Evolutionary conservation across 1,140 invertebrate species (phyloP), one percentile per base, ranked within the genome.

Genomic region (Aethina tumida): DNA sequence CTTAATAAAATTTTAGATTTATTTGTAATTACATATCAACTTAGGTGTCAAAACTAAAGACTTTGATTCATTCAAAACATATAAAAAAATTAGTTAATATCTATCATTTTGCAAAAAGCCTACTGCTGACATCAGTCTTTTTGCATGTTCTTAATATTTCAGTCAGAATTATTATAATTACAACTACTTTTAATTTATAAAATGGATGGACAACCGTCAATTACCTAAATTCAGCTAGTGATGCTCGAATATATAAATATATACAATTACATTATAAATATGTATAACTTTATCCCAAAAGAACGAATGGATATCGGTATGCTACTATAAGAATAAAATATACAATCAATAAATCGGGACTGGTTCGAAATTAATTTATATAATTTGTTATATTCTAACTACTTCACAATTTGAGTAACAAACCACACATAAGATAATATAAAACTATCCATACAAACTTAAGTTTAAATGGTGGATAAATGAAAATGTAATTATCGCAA

Each of bases 41-140:
- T n/a, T n/a, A 28, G 25, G 27, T 25, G 32, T 25, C 16, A 27
- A 22, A 18, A 19, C 12, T 18, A 35, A 33, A 30, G 31, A 29
- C 35, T 42, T 43, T 43, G 34, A 43, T 36, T 43, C 13, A 12
- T 18, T 21, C 22, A 39, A 39, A 17, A 36, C 17, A 18, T 22
- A 17, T 14, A 25, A 42, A 15, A 17, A 30, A 38, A 32, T 25
- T 10, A 26, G 24, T 12, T 21, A 37, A 35, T 5, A 21, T 14
- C 10, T 22, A 31, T 39, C 39, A 39, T 33, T 28, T 29, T 47
- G 49, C 45, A 50, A 50, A 50, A 50, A 47, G 45, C 43, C 49
- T 50, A 50, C 45, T 43, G 39, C 34, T 39, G 45, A 43, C 39
- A 42, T 52, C 50, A 52, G 50, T 52, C 50, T 52, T 50, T 49